Conservation (phyloP, 1,140 invertebrate species). For the Brachionus angularis region DNA sequence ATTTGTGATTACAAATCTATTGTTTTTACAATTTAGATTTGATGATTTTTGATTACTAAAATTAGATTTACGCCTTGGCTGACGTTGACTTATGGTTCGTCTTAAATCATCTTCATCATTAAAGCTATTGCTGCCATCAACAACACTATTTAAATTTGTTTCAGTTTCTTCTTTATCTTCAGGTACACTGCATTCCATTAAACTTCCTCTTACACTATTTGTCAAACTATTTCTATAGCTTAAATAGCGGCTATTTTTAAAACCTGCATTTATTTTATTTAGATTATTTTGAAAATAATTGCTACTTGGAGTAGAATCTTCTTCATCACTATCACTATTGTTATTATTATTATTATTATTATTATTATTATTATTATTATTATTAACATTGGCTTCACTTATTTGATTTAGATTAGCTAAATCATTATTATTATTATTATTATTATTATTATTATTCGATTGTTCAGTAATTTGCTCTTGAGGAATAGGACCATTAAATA, state of each 20-base stretch:
- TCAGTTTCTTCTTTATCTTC: slow-evolving; percentile 2
- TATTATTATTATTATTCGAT: no score
- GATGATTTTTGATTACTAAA: neutral
- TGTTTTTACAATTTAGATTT: neutral
- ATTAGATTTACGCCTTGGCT: neutral
- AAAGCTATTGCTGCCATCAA: neutral
- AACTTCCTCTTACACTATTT: slow-evolving; percentile 37
- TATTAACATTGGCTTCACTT: no score
- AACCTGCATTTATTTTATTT: no score
- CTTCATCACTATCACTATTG: slow-evolving; percentile 4
- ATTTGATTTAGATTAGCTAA: no score
- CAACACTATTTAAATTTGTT: slow-evolving; percentile 2
- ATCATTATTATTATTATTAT: no score
- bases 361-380: no score
- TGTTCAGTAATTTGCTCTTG: no score
- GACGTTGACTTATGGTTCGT: neutral
- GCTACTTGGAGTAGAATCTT: neutral
- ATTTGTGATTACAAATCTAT: neutral
- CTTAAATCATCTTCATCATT: neutral
- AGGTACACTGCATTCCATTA: slow-evolving; percentile 39
- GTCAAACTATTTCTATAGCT: slow-evolving; percentile 43
- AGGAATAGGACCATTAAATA: neutral
- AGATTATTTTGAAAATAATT: no score
- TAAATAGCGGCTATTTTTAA: slow-evolving; percentile 14
- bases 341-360: no score